These are phyloP conservation scores for Herpetotheres cachinnans DNA, from an alignment of 2,113 vertebrate genomes.

Conservation along the genomic window DNA sequence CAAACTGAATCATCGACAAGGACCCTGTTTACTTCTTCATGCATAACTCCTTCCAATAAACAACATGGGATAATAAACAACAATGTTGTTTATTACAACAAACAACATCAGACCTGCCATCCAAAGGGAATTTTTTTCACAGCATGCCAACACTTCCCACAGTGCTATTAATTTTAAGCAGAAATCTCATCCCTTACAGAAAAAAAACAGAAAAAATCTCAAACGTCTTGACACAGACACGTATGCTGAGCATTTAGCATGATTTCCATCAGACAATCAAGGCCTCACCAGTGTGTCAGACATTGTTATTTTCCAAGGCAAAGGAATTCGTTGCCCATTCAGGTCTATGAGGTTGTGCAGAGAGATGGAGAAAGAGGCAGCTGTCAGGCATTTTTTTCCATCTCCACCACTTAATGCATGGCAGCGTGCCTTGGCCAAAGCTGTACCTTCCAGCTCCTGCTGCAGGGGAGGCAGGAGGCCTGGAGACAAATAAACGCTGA, in stretches of 20 bases:
- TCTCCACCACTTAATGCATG: not conserved
- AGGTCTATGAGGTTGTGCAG: not conserved
- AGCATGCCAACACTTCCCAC: accelerated
- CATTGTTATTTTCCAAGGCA: not conserved
- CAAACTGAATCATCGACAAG: not conserved
- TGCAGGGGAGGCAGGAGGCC: not conserved
- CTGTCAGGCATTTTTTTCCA: not conserved
- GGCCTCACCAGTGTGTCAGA: not conserved
- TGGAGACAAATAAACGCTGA: not conserved
- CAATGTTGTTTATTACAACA: not conserved
- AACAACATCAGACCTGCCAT: not conserved
- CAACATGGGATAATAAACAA: no score
- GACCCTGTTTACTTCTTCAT: not conserved
- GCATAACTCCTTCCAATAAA: not conserved
- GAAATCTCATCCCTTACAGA: not conserved
- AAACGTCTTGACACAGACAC: not conserved
- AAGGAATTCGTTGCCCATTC: not conserved
- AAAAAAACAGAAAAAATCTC: not conserved
- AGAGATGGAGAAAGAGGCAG: not conserved
- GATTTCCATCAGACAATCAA: not conserved
- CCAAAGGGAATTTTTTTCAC: not conserved
- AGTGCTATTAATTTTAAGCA: not conserved
- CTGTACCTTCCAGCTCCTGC: not conserved
- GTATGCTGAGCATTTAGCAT: not conserved
- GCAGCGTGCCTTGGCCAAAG: not conserved